A percentile compares a stretch with the other conserved stretches of the same genome.
These are phyloP conservation scores for Lochmaea capreae DNA, from an alignment of 2,888 invertebrate genomes.

Conservation along the genomic window DNA sequence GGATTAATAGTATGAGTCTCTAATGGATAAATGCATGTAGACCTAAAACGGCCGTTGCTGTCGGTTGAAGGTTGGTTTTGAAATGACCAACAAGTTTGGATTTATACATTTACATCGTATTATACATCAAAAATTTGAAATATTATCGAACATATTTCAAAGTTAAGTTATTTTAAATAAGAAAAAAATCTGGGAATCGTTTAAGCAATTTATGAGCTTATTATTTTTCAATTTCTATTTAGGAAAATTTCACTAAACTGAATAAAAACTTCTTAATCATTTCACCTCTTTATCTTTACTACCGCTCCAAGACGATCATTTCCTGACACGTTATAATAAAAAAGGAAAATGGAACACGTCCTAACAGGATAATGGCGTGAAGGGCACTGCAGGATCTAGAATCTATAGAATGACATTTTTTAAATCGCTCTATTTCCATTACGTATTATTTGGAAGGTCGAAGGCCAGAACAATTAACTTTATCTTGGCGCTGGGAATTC, in stretches of 20 bases:
- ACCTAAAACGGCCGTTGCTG: too few species aligned
- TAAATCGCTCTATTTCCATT: neutral
- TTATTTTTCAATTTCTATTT: neutral
- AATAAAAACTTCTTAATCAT: neutral
- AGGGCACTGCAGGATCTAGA: neutral
- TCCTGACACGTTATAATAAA: neutral
- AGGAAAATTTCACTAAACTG: neutral
- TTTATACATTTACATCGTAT: too few species aligned
- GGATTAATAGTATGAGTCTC: neutral
- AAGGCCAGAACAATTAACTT: constrained; percentile 8
- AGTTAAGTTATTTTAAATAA: too few species aligned
- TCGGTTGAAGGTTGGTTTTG: too few species aligned
- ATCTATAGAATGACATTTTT: neutral
- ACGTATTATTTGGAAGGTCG: constrained; percentile 4
- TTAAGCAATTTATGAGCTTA: neutral
- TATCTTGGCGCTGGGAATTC: constrained; percentile 8
- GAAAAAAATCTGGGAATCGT: neutral
- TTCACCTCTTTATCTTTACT: neutral
- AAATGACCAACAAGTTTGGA: too few species aligned
- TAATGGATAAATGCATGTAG: too few species aligned
- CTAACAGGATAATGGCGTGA: neutral
- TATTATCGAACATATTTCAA: too few species aligned
- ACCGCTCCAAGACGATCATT: neutral
- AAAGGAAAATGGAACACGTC: neutral
- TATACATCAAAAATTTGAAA: too few species aligned